These are phyloP conservation scores for Nymphalis c-album DNA, from an alignment of 2,888 invertebrate species.

Conservation along the genomic window DNA sequence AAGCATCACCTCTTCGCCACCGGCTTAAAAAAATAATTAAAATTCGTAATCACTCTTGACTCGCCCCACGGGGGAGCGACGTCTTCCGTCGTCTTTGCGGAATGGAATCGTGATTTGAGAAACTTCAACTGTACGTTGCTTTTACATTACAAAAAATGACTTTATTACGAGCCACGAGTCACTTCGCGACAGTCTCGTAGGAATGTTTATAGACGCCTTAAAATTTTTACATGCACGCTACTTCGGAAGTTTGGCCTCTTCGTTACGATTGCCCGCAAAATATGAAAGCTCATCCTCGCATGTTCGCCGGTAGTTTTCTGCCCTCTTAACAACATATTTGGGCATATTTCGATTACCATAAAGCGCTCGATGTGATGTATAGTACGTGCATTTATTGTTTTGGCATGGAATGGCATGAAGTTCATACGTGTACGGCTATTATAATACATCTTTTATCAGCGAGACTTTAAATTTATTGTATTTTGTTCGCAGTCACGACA, in stretches of 20 bases:
- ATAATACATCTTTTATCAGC: conserved; percentile 34
- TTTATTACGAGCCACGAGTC: conserved; percentile 61
- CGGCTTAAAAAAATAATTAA: conserved; percentile 82
- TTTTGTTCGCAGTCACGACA: conserved; percentile 36
- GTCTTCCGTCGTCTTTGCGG: conserved; percentile 59
- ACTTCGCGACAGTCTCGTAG: conserved; percentile 59
- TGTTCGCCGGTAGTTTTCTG: conserved; percentile 77
- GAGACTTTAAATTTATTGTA: conserved; percentile 34
- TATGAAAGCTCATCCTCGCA: conserved; percentile 80
- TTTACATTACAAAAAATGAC: conserved; percentile 62
- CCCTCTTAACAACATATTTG: conserved; percentile 81
- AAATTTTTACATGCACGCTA: conserved; percentile 71
- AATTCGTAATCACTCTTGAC: conserved; percentile 82
- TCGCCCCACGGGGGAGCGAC: conserved; percentile 66
- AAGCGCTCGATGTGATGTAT: conserved; percentile 78
- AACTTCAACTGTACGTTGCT: conserved; percentile 57
- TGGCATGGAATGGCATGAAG: conserved; percentile 43
- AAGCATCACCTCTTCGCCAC: conserved; percentile 80
- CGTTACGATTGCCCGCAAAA: conserved; percentile 71
- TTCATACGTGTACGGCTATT: conserved; percentile 37
- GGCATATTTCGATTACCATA: conserved; percentile 82
- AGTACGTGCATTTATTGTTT: conserved; percentile 69
- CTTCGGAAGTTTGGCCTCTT: conserved; percentile 67
- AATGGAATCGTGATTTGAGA: conserved; percentile 52
- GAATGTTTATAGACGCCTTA: conserved; percentile 71